Conservation (phyloP, 2,888 invertebrate genomes). For the Acanthosepion esculentum region DNA sequence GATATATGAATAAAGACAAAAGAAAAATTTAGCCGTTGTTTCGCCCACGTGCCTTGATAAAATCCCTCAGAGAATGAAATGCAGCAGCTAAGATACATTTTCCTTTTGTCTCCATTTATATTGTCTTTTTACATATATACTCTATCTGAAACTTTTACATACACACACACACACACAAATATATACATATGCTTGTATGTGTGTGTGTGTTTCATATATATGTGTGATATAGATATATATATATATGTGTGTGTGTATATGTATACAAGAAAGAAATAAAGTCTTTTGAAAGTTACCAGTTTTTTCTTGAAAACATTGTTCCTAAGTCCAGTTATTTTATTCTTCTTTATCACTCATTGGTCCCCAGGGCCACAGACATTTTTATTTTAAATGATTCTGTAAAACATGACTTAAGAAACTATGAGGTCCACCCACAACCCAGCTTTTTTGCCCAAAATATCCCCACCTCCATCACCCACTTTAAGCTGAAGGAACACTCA, state of each 20-base stretch:
- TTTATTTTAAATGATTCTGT: not conserved
- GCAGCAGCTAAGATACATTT: no score
- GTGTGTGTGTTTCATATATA: no score
- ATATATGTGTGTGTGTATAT: not conserved
- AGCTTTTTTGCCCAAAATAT: not conserved
- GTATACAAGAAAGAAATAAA: not conserved
- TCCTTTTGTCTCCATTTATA: no score
- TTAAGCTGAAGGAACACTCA: not conserved
- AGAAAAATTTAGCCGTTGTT: no score
- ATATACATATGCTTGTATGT: no score
- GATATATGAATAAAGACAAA: no score
- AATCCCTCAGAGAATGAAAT: no score
- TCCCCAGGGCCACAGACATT: not conserved
- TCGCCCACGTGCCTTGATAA: no score
- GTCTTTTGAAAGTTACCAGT: not conserved
- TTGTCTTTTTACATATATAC: no score
- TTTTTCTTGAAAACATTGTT: not conserved
- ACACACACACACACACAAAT: no score
- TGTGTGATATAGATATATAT: not conserved
- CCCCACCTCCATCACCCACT: not conserved
- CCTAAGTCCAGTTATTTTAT: not conserved
- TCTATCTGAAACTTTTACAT: no score
- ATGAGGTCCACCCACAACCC: not conserved
- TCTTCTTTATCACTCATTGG: not conserved
- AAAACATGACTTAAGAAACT: not conserved